A percentile compares a stretch with the other conserved stretches of the same genome.
Evolutionary conservation across 2,113 vertebrate species (phyloP).

Genomic region (Chrysemys picta): DNA sequence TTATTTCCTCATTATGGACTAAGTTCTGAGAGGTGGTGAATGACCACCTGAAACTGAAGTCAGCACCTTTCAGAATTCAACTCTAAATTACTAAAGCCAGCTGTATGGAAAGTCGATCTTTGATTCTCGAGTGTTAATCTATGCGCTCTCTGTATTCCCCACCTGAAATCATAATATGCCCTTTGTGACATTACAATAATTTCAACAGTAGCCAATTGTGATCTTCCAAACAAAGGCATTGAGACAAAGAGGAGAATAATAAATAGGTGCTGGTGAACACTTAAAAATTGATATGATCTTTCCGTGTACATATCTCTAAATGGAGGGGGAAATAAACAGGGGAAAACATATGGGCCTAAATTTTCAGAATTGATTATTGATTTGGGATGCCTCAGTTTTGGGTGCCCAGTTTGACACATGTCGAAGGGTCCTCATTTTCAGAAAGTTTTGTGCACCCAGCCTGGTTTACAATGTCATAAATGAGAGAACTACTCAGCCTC

Average conservation of each 20-base stretch:
- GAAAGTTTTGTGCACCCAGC: fast-evolving
- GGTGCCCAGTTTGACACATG: not conserved
- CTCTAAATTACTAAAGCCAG: not conserved
- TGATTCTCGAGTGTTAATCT: not conserved
- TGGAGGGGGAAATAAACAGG: not conserved
- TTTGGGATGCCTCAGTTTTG: not conserved
- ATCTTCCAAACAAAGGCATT: not conserved
- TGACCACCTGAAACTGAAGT: fast-evolving
- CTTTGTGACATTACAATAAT: not conserved
- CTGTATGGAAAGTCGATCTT: not conserved
- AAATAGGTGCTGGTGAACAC: not conserved
- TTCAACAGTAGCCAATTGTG: not conserved
- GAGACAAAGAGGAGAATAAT: not conserved
- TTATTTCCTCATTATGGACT: not conserved
- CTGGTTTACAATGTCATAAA: not conserved
- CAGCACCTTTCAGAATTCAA: not conserved
- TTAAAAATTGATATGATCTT: not conserved
- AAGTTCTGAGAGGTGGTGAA: fast-evolving
- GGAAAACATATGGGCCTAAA: not conserved
- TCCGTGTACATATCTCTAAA: not conserved
- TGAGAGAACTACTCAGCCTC: not conserved
- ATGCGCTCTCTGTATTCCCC: not conserved
- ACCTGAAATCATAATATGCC: not conserved
- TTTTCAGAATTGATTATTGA: not conserved
- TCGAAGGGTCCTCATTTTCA: fast-evolving